Conservation (phyloP, 2,797 vertebrate genomes). For the Acrocephalus scirpaceus region DNA sequence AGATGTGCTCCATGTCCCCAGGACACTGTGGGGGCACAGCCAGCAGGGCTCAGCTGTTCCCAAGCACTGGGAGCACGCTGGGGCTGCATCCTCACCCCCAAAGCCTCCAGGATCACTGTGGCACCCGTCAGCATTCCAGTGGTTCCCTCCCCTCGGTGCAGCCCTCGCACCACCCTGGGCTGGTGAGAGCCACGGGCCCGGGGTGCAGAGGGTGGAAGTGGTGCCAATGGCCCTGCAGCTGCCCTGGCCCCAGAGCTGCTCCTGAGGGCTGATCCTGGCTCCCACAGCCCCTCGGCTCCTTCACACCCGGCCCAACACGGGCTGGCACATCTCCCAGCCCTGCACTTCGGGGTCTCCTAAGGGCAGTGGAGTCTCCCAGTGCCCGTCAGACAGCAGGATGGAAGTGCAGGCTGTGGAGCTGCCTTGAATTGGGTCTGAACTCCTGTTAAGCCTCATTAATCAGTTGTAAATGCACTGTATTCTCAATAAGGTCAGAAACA, state of each 20-base stretch:
- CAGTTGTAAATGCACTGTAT: constrained; percentile 37
- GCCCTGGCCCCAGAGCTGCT: background rate
- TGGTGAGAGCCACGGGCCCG: background rate
- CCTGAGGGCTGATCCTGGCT: background rate
- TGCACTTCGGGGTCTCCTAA: background rate
- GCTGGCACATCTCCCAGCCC: constrained; percentile 30
- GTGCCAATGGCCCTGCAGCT: background rate
- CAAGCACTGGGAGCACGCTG: fast-evolving
- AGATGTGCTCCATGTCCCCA: background rate
- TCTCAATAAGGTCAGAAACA: constrained; percentile 51
- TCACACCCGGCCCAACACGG: background rate
- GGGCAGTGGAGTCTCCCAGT: background rate
- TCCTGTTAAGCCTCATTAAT: constrained; percentile 44
- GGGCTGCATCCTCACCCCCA: background rate
- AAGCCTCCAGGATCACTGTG: background rate
- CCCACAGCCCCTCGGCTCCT: background rate
- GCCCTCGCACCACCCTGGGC: background rate
- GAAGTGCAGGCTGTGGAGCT: constrained; percentile 45
- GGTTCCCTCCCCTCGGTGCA: background rate
- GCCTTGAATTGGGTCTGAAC: constrained; percentile 45
- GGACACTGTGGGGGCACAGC: fast-evolving
- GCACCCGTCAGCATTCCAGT: fast-evolving
- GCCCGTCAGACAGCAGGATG: constrained; percentile 53
- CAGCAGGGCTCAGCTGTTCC: background rate
- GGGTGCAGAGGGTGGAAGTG: background rate